These are phyloP conservation scores for Oryctolagus cuniculus DNA, from an alignment of 2,113 vertebrate species.

Conservation along the genomic window mOryCun1.1 NC_091432.1:114069501-114070000, in stretches of 20 bases:
- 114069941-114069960: neutral
- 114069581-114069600: fast-evolving
- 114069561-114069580: neutral
- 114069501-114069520: neutral
- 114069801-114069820: fast-evolving
- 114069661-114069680: neutral
- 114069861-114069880: neutral
- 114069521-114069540: neutral
- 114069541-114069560: neutral
- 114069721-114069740: neutral
- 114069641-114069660: fast-evolving
- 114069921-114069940: neutral
- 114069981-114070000: neutral
- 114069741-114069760: neutral
- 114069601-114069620: fast-evolving
- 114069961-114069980: fast-evolving
- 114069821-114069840: neutral
- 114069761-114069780: neutral
- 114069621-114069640: neutral
- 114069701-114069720: fast-evolving
- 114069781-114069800: neutral
- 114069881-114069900: neutral
- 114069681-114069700: no score
- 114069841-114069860: neutral
- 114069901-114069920: neutral